A percentile compares a stretch with the other conserved stretches of the same genome.
Evolutionary conservation across 2,113 vertebrate genomes (phyloP).

Genomic region (Dasyornis broadbenti): DNA sequence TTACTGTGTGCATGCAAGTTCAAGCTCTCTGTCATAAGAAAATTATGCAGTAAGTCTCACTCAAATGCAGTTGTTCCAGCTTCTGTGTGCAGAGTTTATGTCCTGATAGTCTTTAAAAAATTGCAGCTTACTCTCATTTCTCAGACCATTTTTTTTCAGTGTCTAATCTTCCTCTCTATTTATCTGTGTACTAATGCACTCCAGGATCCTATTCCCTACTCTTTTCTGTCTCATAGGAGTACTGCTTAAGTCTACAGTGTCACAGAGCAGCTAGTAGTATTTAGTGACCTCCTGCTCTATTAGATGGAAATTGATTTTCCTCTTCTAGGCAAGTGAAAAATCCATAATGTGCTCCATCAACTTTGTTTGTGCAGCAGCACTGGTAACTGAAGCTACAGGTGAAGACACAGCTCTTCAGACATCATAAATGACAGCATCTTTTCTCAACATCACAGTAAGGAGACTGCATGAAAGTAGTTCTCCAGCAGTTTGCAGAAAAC

Average conservation of each 20-base stretch:
- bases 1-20: not conserved
- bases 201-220: not conserved
- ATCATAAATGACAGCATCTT: not conserved
- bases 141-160: not conserved
- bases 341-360: conserved; percentile 42
- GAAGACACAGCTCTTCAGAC: not conserved
- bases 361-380: not conserved
- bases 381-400: not conserved
- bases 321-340: conserved; percentile 17
- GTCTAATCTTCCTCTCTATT: conserved; percentile 6
- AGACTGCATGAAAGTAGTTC: not conserved
- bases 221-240: not conserved
- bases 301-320: conserved; percentile 40
- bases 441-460: not conserved
- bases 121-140: not conserved
- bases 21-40: not conserved
- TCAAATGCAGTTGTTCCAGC: not conserved
- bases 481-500: not conserved
- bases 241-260: not conserved
- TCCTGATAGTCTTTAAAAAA: not conserved
- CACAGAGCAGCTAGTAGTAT: not conserved
- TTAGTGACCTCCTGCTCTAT: not conserved
- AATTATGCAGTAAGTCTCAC: not conserved
- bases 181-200: not conserved
- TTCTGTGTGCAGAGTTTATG: not conserved